Evolutionary conservation across 2,797 vertebrate species (phyloP).

Genomic region (Chaunax sp.): DNA sequence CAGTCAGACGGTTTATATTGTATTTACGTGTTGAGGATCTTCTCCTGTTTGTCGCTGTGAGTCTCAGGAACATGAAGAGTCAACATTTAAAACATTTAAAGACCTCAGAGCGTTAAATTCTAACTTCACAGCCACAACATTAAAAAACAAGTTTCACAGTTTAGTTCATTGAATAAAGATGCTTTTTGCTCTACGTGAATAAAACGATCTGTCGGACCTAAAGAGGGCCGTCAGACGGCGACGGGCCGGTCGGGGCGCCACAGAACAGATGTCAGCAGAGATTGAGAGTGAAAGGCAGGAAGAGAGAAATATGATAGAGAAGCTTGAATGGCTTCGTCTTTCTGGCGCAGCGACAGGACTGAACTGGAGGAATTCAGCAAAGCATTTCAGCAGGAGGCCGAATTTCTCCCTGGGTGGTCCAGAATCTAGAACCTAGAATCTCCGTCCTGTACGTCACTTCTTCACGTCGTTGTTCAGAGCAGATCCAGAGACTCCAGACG

Average conservation of each 20-base stretch:
- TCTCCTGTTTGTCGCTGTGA: no score
- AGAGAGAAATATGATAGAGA: slow-evolving; percentile 69
- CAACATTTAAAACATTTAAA: no score
- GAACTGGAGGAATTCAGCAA: slow-evolving; percentile 75
- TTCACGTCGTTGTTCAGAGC: no score
- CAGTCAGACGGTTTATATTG: no score
- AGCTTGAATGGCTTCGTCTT: slow-evolving; percentile 56
- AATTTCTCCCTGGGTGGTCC: slow-evolving; percentile 79
- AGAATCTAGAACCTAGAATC: no score
- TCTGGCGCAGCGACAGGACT: slow-evolving; percentile 72
- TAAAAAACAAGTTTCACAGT: slow-evolving; percentile 60
- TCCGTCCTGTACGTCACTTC: no score
- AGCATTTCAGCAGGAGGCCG: slow-evolving; percentile 72
- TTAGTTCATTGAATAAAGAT: not conserved
- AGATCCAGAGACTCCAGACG: slow-evolving; percentile 5
- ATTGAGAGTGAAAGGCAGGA: slow-evolving; percentile 70
- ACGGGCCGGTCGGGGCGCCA: slow-evolving; percentile 46
- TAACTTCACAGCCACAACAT: slow-evolving; percentile 64
- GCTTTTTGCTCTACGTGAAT: no score
- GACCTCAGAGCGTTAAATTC: no score
- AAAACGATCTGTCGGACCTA: no score
- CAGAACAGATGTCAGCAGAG: slow-evolving; percentile 72
- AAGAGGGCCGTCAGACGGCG: slow-evolving; percentile 43
- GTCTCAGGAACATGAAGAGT: no score
- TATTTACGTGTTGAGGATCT: no score